Percentiles rank a stretch among this genome's conserved stretches.
These are phyloP conservation scores for Nephrotoma appendiculata DNA, from an alignment of 2,888 invertebrate species.

Conservation along the genomic window DNA sequence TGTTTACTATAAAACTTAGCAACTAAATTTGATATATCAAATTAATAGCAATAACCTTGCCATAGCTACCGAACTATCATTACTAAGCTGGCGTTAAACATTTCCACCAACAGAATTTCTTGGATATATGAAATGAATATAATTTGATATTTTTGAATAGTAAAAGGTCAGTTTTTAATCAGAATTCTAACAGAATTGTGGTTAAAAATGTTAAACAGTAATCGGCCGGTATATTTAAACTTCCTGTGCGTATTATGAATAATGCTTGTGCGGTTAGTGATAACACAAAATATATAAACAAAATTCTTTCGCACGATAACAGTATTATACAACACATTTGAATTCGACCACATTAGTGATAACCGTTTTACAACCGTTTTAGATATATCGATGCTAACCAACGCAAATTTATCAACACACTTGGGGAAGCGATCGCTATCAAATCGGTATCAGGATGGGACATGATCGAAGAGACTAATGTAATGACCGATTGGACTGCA, in stretches of 20 bases:
- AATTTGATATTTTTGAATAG: background rate
- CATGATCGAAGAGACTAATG: conserved; percentile 65
- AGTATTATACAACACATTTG: background rate
- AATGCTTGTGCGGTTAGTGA: background rate
- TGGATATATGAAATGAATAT: too few relatives aligned
- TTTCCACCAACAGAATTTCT: too few relatives aligned
- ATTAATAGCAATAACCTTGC: too few relatives aligned
- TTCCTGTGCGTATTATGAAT: background rate
- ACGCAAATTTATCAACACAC: conserved; percentile 55
- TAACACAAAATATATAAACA: background rate
- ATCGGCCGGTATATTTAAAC: background rate
- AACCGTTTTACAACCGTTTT: background rate
- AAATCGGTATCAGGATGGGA: conserved; percentile 90
- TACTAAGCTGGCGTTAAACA: too few relatives aligned
- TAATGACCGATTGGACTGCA: conserved; percentile 70
- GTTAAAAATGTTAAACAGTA: background rate
- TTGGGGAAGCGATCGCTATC: conserved; percentile 81
- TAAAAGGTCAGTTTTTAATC: background rate
- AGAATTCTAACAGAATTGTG: background rate
- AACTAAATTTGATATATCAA: too few relatives aligned
- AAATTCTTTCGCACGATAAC: background rate
- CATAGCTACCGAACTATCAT: too few relatives aligned
- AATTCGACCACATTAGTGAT: background rate
- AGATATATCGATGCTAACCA: conserved; percentile 71
- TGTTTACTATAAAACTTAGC: too few relatives aligned